Evolutionary conservation across 1,140 invertebrate genomes (phyloP).

Genomic region (Bombus waltoni): DNA sequence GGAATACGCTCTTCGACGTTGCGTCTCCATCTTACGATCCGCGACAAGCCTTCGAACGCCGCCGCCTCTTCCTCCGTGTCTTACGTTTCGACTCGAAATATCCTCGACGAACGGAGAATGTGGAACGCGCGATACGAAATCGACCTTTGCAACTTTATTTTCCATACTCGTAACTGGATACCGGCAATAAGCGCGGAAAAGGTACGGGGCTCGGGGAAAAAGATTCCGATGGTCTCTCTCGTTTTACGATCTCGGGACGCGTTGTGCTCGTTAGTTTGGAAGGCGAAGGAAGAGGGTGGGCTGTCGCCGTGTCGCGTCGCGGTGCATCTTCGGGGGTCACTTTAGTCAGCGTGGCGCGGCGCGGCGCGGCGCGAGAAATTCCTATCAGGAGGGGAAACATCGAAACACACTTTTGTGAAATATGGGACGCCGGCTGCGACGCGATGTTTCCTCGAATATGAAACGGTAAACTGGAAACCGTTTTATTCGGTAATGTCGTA

Average conservation of each 20-base stretch:
- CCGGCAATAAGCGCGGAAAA: neutral
- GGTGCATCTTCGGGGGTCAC: slow-evolving; percentile 23
- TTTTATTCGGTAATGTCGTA: slow-evolving; percentile 39
- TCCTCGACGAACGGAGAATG: neutral
- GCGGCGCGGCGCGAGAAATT: slow-evolving; percentile 16
- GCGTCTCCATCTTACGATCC: neutral
- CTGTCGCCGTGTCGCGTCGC: neutral
- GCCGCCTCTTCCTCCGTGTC: neutral
- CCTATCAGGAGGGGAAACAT: slow-evolving; percentile 29
- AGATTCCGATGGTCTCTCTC: neutral
- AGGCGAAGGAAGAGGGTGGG: neutral
- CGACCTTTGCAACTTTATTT: neutral
- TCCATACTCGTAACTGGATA: neutral
- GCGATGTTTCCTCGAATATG: slow-evolving; percentile 45
- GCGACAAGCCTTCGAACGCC: too few relatives aligned
- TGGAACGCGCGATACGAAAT: neutral
- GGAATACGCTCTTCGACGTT: neutral
- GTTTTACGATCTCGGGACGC: too few relatives aligned
- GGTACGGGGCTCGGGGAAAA: too few relatives aligned
- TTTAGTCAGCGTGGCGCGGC: neutral
- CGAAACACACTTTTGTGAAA: slow-evolving; percentile 57
- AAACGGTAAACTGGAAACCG: slow-evolving; percentile 25
- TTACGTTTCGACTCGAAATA: neutral
- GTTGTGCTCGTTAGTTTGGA: neutral
- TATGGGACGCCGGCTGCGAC: slow-evolving; percentile 1